These are phyloP conservation scores for Hestina assimilis DNA, from an alignment of 1,140 invertebrate genomes.

Conservation along the genomic window DNA sequence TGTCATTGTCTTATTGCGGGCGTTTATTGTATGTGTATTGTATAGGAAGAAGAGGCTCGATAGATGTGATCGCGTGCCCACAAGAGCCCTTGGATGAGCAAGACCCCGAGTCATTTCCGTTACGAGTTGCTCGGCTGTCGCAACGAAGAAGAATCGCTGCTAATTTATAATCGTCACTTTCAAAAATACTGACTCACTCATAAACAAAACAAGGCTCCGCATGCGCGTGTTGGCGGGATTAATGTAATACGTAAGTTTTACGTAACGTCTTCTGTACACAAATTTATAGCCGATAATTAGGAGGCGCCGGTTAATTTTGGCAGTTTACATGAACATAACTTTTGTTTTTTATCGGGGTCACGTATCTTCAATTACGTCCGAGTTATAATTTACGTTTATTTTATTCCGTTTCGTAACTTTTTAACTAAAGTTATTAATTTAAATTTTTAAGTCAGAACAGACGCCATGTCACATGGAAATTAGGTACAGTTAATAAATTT, in stretches of 20 bases:
- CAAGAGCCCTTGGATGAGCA: conserved; percentile 50
- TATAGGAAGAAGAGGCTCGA: conserved; percentile 35
- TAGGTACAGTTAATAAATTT: background rate
- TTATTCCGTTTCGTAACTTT: conserved; percentile 12
- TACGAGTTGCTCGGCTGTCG: conserved; percentile 36
- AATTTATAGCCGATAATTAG: conserved; percentile 28
- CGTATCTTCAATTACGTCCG: conserved; percentile 9
- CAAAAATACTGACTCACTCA: conserved; percentile 64
- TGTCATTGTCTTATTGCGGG: conserved; percentile 22
- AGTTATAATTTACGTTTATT: conserved; percentile 17
- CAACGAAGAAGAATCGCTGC: conserved; percentile 61
- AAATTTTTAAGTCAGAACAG: conserved; percentile 5
- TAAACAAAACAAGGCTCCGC: conserved; percentile 39
- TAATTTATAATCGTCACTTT: conserved; percentile 73
- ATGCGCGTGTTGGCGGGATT: conserved; percentile 32
- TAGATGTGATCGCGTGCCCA: conserved; percentile 48
- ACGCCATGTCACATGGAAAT: conserved; percentile 5
- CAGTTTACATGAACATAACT: conserved; percentile 18
- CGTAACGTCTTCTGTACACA: conserved; percentile 18
- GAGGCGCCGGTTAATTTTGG: conserved; percentile 24
- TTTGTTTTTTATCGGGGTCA: conserved; percentile 17
- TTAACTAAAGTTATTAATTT: conserved; percentile 16
- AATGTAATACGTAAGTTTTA: conserved; percentile 27
- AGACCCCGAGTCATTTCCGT: conserved; percentile 67
- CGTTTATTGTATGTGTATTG: conserved; percentile 35